Percentiles rank a stretch among this genome's conserved stretches.
Conservation (phyloP, 2,888 invertebrate genomes). For the Tuta absoluta region DNA sequence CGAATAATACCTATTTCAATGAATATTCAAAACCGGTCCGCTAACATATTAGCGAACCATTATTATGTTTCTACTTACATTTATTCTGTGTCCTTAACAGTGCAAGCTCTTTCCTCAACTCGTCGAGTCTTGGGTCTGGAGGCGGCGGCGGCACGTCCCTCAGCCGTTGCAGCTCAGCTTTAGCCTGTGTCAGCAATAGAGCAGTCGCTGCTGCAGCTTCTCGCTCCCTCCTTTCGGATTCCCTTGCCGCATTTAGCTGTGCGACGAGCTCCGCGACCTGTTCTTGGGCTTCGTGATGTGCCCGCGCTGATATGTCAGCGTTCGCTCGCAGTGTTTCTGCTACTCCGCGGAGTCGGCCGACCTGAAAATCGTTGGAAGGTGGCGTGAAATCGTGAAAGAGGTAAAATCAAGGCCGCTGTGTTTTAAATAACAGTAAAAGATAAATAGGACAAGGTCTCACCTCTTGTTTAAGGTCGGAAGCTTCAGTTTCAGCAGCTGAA, state of each 20-base stretch:
- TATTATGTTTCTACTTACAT: conserved; percentile 69
- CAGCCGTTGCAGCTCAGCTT: conserved; percentile 84
- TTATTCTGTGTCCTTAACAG: conserved; percentile 88
- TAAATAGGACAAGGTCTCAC: conserved; percentile 41
- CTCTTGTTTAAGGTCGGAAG: conserved; percentile 79
- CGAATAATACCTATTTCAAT: background rate
- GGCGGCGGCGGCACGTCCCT: conserved; percentile 84
- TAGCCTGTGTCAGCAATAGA: conserved; percentile 84
- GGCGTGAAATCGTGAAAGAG: too few relatives aligned
- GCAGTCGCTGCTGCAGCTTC: conserved; percentile 77
- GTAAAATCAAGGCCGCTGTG: too few relatives aligned
- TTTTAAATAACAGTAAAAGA: too few relatives aligned
- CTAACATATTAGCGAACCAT: background rate
- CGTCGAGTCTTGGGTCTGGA: conserved; percentile 87
- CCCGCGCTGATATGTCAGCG: conserved; percentile 78
- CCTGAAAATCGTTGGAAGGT: conserved; percentile 46
- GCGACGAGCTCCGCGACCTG: conserved; percentile 73
- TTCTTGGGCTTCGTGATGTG: conserved; percentile 78
- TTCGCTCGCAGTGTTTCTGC: conserved; percentile 82
- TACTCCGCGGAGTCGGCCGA: conserved; percentile 75
- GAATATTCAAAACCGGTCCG: background rate
- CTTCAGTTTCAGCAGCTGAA: conserved; percentile 74
- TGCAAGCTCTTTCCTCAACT: conserved; percentile 87
- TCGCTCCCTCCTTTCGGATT: conserved; percentile 74
- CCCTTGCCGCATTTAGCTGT: conserved; percentile 73